Conservation (phyloP, 2,113 vertebrate species). For the Lagenorhynchus albirostris region DNA sequence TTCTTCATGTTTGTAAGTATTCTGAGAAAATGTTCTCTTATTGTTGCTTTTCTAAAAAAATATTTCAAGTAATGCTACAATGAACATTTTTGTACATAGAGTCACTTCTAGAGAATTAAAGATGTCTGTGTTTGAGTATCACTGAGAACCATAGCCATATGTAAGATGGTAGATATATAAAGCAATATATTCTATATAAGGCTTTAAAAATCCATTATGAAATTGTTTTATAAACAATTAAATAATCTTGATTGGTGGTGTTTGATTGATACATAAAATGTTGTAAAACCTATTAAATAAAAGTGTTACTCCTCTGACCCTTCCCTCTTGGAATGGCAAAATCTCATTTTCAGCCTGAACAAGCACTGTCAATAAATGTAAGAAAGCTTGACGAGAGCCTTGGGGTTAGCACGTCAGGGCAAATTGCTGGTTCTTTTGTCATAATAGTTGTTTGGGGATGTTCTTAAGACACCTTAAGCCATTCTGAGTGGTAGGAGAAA, state of each 20-base stretch:
- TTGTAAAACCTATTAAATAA: neutral
- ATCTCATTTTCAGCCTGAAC: neutral
- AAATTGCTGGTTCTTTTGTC: neutral
- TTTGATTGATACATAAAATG: slow-evolving; percentile 21
- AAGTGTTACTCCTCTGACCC: neutral
- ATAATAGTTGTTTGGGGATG: neutral
- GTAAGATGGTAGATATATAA: neutral
- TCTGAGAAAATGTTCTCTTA: neutral
- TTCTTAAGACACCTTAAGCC: neutral
- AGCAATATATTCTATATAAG: neutral
- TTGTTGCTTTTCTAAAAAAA: neutral
- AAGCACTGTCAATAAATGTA: neutral
- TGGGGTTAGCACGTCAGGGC: neutral
- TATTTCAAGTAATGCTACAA: neutral
- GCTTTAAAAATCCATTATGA: neutral
- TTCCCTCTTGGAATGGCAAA: neutral
- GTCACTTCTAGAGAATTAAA: neutral
- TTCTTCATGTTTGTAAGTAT: neutral
- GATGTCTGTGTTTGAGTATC: neutral
- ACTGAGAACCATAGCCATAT: neutral
- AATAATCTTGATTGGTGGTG: neutral
- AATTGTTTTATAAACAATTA: slow-evolving; percentile 13
- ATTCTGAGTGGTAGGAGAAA: neutral
- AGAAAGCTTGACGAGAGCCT: neutral
- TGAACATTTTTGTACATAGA: neutral